Evolutionary conservation across 2,888 invertebrate species (phyloP).

Genomic region (Drosophila nr. medialis): DNA sequence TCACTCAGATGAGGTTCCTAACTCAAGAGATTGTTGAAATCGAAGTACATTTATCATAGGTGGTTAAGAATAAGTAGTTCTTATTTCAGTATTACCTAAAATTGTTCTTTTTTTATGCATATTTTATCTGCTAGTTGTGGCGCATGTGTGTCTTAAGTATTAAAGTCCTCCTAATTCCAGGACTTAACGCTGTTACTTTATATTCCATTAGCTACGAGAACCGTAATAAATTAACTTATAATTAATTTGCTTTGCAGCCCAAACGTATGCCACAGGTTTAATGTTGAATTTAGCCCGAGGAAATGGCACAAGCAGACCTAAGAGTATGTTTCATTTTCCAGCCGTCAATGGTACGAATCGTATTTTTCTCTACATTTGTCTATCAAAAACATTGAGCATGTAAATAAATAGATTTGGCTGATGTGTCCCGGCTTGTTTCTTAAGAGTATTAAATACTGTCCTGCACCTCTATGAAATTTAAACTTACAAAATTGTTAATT

Average conservation of each 20-base stretch:
- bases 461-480: slow-evolving; percentile 16
- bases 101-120: slow-evolving; percentile 1
- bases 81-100: slow-evolving; percentile 8
- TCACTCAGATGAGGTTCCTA: slow-evolving; percentile 36
- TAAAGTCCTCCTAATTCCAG: neutral
- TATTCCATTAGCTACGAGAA: neutral
- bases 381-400: neutral
- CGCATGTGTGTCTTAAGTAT: neutral
- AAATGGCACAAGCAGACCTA: slow-evolving; percentile 1
- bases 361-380: slow-evolving; percentile 4
- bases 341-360: slow-evolving; percentile 2
- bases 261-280: slow-evolving; percentile 15
- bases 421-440: neutral
- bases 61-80: slow-evolving; percentile 33
- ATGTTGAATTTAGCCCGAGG: slow-evolving; percentile 5
- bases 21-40: slow-evolving; percentile 29
- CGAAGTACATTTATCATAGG: slow-evolving; percentile 24
- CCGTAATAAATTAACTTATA: slow-evolving; percentile 2
- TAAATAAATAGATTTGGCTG: slow-evolving; percentile 6
- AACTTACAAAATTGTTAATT: neutral
- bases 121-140: slow-evolving; percentile 6
- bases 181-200: neutral
- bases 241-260: slow-evolving; percentile 18
- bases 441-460: slow-evolving; percentile 16
- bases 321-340: slow-evolving; percentile 5